Evolutionary conservation across 2,888 invertebrate genomes (phyloP).

Genomic region (Ceraclea dissimilis): DNA sequence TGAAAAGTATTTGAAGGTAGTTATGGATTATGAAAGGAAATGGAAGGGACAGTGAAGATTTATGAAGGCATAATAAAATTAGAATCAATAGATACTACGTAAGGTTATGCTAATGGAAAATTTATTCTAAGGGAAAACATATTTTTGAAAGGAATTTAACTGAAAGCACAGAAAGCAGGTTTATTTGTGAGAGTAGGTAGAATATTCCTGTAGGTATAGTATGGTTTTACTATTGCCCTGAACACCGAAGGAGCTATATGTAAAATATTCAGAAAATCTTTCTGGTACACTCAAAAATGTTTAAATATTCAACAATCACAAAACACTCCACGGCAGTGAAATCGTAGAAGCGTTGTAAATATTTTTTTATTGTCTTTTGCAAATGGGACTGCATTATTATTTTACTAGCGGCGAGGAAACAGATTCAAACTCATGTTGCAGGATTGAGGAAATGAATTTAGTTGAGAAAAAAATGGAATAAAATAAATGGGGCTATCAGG

Average conservation of each 20-base stretch:
- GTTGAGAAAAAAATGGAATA: not conserved
- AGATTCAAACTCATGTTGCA: not conserved
- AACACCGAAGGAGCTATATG: not conserved
- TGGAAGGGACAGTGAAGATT: too few species aligned
- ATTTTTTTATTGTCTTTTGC: not conserved
- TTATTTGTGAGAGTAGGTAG: too few species aligned
- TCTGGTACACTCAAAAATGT: not conserved
- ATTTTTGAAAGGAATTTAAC: too few species aligned
- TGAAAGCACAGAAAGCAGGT: too few species aligned
- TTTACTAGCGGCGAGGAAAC: not conserved
- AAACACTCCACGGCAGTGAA: not conserved
- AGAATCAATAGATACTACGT: too few species aligned
- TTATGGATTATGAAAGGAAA: too few species aligned
- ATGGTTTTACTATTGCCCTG: not conserved
- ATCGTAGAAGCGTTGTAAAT: not conserved
- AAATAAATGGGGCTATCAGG: too few species aligned
- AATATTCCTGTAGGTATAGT: too few species aligned
- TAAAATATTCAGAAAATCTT: constrained; percentile 1
- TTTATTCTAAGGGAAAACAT: too few species aligned
- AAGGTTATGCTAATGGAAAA: too few species aligned
- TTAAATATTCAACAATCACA: constrained; percentile 1
- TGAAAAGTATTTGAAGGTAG: too few species aligned
- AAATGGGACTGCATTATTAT: not conserved
- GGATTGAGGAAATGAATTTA: constrained; percentile 3
- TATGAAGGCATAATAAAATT: too few species aligned